Evolutionary conservation across 2,797 vertebrate species (phyloP).

Genomic region (Arctocebus calabarensis): DNA sequence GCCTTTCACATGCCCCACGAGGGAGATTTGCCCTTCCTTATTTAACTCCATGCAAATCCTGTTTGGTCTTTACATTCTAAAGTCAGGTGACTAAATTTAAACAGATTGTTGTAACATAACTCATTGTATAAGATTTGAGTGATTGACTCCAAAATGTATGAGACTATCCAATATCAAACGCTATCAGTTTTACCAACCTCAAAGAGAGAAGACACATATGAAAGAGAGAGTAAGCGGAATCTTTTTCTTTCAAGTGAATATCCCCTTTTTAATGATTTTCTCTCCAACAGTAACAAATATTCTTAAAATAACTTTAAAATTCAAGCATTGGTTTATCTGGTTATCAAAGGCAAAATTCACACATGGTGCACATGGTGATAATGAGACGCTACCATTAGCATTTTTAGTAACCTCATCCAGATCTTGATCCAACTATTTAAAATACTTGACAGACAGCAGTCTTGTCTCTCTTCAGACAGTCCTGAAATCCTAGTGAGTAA

Average conservation of each 20-base stretch:
- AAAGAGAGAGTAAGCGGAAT: background rate
- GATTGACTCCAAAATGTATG: background rate
- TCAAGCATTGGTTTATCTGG: background rate
- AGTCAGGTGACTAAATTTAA: background rate
- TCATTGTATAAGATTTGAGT: background rate
- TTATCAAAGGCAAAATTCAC: conserved; percentile 11
- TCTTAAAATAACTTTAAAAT: conserved; percentile 41
- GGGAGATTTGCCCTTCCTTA: background rate
- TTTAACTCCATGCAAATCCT: background rate
- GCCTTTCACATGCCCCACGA: background rate
- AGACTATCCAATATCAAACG: background rate
- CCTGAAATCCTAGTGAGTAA: background rate
- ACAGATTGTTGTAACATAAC: background rate
- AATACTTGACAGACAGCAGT: background rate
- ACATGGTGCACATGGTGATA: background rate
- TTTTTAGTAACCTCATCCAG: conserved; percentile 15
- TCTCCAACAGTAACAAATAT: background rate
- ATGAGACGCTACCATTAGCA: background rate
- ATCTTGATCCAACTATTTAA: conserved; percentile 4
- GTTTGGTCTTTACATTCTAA: conserved; percentile 38
- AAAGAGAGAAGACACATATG: background rate
- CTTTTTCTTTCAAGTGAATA: background rate
- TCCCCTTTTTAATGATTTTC: background rate
- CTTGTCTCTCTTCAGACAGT: background rate
- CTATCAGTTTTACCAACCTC: background rate